Conservation (phyloP, 2,797 vertebrate genomes). For the Falco naumanni region DNA sequence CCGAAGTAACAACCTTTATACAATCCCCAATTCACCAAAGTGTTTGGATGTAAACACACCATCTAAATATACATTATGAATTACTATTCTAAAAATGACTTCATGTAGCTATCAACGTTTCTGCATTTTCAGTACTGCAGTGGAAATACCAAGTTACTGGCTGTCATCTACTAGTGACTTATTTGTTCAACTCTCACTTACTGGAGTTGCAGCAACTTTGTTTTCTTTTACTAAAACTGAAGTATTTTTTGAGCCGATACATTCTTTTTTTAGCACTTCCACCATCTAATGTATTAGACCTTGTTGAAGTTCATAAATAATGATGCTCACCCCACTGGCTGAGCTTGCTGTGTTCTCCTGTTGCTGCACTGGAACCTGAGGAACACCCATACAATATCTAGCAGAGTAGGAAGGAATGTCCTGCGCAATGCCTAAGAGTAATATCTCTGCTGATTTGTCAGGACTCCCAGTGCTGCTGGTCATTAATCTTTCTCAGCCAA, state of each 20-base stretch:
- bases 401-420: background rate
- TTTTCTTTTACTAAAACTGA: background rate
- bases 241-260: background rate
- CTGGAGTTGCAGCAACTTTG: background rate
- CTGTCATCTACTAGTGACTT: background rate
- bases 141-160: background rate
- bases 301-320: background rate
- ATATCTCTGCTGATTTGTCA: constrained; percentile 52
- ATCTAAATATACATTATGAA: background rate
- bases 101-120: background rate
- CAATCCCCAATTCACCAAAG: background rate
- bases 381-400: constrained; percentile 13
- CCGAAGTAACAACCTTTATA: background rate
- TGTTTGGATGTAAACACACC: background rate
- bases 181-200: background rate
- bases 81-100: background rate
- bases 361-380: background rate
- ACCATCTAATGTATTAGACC: background rate
- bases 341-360: constrained; percentile 14
- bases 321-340: background rate
- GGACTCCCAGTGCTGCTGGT: constrained; percentile 22
- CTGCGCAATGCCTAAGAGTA: constrained; percentile 25
- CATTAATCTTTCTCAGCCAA: constrained; percentile 60
- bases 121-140: background rate
- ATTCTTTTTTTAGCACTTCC: background rate